Conservation (phyloP, 2,113 vertebrate genomes). For the Lates calcarifer region DNA sequence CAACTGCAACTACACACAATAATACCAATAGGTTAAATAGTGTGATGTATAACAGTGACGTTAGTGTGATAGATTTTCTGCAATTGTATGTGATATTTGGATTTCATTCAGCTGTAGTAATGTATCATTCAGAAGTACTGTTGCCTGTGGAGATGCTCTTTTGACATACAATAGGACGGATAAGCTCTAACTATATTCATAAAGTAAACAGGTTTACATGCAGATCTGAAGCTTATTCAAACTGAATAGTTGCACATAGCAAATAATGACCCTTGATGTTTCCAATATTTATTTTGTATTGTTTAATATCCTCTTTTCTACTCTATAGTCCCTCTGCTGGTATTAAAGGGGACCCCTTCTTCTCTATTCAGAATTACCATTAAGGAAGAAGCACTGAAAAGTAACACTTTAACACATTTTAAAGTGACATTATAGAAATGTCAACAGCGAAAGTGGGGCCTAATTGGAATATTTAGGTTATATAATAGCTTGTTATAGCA, state of each 20-base stretch:
- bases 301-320: constrained; percentile 44
- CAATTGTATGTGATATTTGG: not conserved
- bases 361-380: not conserved
- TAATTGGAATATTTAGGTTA: not conserved
- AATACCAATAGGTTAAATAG: not conserved
- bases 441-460: not conserved
- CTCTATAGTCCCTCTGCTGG: constrained; percentile 90
- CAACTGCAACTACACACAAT: constrained; percentile 24
- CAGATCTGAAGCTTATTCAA: constrained; percentile 2
- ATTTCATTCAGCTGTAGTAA: constrained; percentile 29
- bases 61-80: not conserved
- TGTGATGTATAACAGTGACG: not conserved
- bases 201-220: constrained; percentile 2
- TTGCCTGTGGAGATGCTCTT: constrained; percentile 29
- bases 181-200: not conserved
- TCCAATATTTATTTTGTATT: constrained; percentile 61
- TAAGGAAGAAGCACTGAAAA: constrained; percentile 23
- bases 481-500: not conserved
- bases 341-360: constrained; percentile 45
- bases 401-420: constrained; percentile 2
- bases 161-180: not conserved
- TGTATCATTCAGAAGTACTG: constrained; percentile 52
- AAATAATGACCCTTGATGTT: constrained; percentile 48
- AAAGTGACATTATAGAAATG: constrained; percentile 20
- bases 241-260: constrained; percentile 29